A percentile compares a stretch with the other conserved stretches of the same genome.
Evolutionary conservation across 2,888 invertebrate genomes (phyloP).

Genomic region (Yponomeuta cagnagella): DNA sequence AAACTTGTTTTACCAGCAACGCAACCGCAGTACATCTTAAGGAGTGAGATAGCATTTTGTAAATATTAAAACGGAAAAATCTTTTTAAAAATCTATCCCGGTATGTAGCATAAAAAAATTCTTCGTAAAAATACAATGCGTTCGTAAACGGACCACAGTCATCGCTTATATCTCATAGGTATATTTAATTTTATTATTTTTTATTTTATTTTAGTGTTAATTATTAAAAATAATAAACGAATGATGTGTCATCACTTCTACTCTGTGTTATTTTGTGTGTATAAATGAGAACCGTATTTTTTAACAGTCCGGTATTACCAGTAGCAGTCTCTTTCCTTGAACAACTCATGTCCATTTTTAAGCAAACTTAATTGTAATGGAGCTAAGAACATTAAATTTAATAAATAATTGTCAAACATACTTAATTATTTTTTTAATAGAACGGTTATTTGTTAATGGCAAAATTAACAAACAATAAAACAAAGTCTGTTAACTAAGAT

Average conservation of each 20-base stretch:
- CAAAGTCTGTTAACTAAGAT: too few relatives aligned
- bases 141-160: constrained; percentile 51
- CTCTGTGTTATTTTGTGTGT: constrained; percentile 44
- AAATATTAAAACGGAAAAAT: constrained; percentile 41
- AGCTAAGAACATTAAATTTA: too few relatives aligned
- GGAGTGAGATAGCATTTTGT: constrained; percentile 67
- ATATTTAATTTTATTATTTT: constrained; percentile 58
- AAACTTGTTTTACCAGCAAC: constrained; percentile 34
- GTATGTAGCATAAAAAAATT: constrained; percentile 62
- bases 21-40: constrained; percentile 31
- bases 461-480: too few relatives aligned
- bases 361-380: too few relatives aligned
- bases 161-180: constrained; percentile 74
- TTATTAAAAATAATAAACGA: constrained; percentile 43
- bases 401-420: too few relatives aligned
- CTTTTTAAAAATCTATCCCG: constrained; percentile 51
- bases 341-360: too few relatives aligned
- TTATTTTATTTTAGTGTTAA: constrained; percentile 60
- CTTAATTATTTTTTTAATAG: too few relatives aligned
- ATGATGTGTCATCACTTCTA: constrained; percentile 56
- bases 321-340: too few relatives aligned
- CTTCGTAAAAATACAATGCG: constrained; percentile 33
- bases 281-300: background rate
- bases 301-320: background rate
- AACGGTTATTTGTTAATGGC: too few relatives aligned